Percentiles rank a stretch among this genome's conserved stretches.
phyloP scores from a whole-genome alignment of 1,140 invertebrate genomes.

The Neotoxoptera formosana region DNA sequence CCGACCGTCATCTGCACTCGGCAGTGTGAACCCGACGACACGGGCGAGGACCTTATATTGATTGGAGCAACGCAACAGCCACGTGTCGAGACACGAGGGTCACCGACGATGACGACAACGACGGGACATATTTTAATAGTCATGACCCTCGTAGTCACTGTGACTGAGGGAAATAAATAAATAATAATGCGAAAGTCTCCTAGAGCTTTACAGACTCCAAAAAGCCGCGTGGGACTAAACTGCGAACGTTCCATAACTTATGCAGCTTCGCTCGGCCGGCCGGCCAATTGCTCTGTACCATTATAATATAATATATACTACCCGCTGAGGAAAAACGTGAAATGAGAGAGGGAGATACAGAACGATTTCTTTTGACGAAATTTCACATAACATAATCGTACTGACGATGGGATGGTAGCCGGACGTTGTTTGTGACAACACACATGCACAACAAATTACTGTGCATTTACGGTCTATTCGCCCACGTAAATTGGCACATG shows the following conservation, averaged over 20 bases:
- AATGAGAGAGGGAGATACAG: not conserved
- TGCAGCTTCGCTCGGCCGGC: no score
- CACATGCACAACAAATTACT: conserved; percentile 49
- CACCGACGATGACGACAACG: no score
- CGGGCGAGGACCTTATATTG: not conserved
- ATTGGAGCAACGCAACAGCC: not conserved
- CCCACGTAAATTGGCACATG: conserved; percentile 57
- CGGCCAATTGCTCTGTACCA: not conserved
- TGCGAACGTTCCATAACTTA: not conserved
- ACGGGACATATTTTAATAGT: not conserved
- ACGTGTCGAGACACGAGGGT: not conserved
- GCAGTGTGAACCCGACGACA: not conserved
- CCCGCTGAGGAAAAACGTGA: not conserved
- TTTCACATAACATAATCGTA: not conserved
- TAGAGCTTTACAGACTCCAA: not conserved
- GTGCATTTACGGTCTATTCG: conserved; percentile 56
- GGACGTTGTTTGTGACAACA: conserved; percentile 54
- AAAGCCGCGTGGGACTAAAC: not conserved
- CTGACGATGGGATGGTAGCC: not conserved
- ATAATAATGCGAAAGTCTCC: not conserved
- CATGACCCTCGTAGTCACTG: not conserved
- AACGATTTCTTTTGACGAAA: not conserved
- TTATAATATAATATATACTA: not conserved
- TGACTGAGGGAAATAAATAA: not conserved
- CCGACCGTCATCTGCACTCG: not conserved